A percentile compares a stretch with the other conserved stretches of the same genome.
These are phyloP conservation scores for Malurus splendens DNA, from an alignment of 2,797 vertebrate genomes.

Conservation along the genomic window DNA sequence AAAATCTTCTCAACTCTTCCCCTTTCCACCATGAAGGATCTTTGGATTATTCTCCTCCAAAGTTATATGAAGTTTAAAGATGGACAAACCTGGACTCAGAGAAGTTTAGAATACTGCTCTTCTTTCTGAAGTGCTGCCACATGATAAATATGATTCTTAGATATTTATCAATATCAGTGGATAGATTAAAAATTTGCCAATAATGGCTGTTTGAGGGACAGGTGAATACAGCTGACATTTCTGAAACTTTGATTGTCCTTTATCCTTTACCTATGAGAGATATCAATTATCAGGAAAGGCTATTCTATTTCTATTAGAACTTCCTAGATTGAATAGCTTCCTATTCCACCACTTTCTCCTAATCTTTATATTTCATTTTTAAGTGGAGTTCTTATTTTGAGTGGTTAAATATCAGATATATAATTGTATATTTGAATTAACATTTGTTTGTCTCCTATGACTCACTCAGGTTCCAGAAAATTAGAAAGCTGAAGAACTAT, in stretches of 20 bases:
- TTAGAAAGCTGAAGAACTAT: background rate
- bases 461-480: background rate
- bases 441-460: background rate
- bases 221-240: background rate
- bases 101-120: background rate
- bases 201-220: background rate
- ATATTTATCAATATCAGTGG: background rate
- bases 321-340: too few relatives aligned
- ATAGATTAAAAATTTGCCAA: background rate
- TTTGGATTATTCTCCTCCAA: background rate
- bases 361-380: background rate
- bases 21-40: background rate
- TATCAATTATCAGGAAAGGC: background rate
- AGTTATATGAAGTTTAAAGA: background rate
- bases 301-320: background rate
- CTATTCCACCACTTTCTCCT: background rate
- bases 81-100: background rate
- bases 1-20: background rate
- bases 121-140: background rate
- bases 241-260: background rate
- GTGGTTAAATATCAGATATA: background rate
- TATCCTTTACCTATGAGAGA: background rate
- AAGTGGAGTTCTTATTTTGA: background rate
- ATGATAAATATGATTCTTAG: fast-evolving
- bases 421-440: background rate